Evolutionary conservation across 1,140 invertebrate genomes (phyloP).

Genomic region (Mamestra configurata): DNA sequence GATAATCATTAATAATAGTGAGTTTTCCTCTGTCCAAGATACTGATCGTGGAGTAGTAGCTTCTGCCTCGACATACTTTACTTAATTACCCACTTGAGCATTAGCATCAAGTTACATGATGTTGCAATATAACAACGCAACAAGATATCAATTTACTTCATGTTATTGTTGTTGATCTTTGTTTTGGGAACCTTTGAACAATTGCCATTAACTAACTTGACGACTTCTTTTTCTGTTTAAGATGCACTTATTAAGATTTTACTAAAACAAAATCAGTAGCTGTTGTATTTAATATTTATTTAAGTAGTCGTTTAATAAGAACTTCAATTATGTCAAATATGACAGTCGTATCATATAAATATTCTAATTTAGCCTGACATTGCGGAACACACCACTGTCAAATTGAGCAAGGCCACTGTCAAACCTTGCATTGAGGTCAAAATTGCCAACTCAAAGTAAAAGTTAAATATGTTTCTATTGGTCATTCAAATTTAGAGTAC

Average conservation of each 20-base stretch:
- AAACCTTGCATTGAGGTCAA: constrained; percentile 16
- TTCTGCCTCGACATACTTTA: constrained; percentile 50
- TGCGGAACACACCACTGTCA: constrained; percentile 30
- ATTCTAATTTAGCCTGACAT: not conserved
- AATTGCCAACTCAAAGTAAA: constrained; percentile 6
- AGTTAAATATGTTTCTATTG: not conserved
- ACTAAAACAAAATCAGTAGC: too few relatives aligned
- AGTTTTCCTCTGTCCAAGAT: constrained; percentile 46
- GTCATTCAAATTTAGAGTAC: not conserved
- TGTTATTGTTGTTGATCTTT: constrained; percentile 29
- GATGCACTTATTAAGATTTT: too few relatives aligned
- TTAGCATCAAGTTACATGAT: constrained; percentile 46
- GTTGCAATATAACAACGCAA: constrained; percentile 43
- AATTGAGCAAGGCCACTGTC: constrained; percentile 23
- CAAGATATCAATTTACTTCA: constrained; percentile 26
- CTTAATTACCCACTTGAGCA: constrained; percentile 37
- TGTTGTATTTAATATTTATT: too few relatives aligned
- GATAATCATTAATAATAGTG: constrained; percentile 27
- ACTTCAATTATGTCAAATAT: not conserved
- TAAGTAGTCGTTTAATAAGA: not conserved
- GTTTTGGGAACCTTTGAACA: constrained; percentile 5
- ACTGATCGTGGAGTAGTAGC: constrained; percentile 26
- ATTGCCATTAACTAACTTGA: not conserved
- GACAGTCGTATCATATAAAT: not conserved
- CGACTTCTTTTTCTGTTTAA: not conserved